Percentiles rank a stretch among this genome's conserved stretches.
Evolutionary conservation across 2,797 vertebrate species (phyloP).

Genomic region (Crenuchus spilurus): DNA sequence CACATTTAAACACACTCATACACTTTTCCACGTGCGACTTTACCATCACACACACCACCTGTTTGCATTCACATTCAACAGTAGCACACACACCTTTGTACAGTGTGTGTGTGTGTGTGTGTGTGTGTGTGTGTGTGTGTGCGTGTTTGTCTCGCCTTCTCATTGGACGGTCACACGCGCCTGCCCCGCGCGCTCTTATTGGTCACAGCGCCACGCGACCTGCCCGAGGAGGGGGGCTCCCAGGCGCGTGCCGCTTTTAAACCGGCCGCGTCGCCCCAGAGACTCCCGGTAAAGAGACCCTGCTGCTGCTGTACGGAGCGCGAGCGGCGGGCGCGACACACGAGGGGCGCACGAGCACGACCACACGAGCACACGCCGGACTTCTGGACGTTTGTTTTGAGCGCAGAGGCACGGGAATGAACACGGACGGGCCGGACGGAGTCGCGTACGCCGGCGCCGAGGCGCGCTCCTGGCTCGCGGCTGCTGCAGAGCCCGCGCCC

Average conservation of each 20-base stretch:
- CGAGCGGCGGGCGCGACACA: conserved; percentile 61
- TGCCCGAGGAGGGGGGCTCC: conserved; percentile 86
- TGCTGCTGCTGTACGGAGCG: conserved; percentile 79
- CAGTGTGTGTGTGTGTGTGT: neutral
- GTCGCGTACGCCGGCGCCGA: conserved; percentile 75
- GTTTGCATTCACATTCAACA: too few species aligned
- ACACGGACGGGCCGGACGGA: conserved; percentile 64
- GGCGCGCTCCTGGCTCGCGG: conserved; percentile 87
- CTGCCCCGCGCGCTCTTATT: conserved; percentile 79
- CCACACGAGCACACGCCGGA: neutral
- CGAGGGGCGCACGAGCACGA: too few species aligned
- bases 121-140: neutral
- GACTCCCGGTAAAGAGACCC: conserved; percentile 89
- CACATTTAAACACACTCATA: too few species aligned
- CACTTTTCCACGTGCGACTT: too few species aligned
- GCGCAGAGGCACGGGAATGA: conserved; percentile 50
- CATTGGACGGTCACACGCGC: conserved; percentile 93
- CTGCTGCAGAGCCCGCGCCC: conserved; percentile 80
- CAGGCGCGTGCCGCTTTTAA: conserved; percentile 98
- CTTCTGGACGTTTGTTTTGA: neutral
- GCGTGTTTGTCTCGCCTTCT: conserved; percentile 68
- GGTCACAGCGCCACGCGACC: conserved; percentile 87
- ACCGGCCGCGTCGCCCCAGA: conserved; percentile 85
- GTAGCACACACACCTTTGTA: neutral
- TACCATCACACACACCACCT: neutral